A percentile compares a stretch with the other conserved stretches of the same genome.
These are phyloP conservation scores for Oscheius myriophilus DNA, from an alignment of 2,888 invertebrate genomes.

Conservation along the genomic window DNA sequence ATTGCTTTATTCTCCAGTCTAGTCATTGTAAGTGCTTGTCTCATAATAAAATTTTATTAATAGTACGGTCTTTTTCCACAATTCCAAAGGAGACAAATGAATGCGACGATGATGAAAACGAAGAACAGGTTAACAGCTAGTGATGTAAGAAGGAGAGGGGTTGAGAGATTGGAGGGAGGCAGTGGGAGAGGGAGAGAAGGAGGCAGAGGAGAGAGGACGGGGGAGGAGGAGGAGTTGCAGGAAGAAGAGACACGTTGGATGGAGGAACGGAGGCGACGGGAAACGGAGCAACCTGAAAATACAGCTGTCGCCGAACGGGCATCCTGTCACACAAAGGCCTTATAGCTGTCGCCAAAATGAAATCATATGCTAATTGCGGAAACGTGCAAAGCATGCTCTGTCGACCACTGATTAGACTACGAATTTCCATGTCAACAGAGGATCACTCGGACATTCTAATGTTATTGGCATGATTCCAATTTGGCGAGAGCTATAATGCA, in stretches of 20 bases:
- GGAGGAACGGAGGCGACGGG: conserved; percentile 11
- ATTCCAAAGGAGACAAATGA: conserved; percentile 17
- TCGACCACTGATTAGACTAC: no score
- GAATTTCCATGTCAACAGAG: no score
- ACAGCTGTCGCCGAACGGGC: no score
- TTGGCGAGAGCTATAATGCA: no score
- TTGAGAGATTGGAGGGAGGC: neutral
- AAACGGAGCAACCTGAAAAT: conserved; percentile 24
- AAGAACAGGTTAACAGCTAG: conserved; percentile 13
- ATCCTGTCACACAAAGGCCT: no score
- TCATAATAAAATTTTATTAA: neutral
- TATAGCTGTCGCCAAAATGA: no score
- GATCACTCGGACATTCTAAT: no score
- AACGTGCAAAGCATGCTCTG: no score
- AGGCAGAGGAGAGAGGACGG: neutral
- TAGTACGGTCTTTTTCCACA: conserved; percentile 10
- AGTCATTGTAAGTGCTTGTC: no score
- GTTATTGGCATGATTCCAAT: no score
- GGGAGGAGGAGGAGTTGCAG: neutral
- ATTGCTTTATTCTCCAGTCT: neutral
- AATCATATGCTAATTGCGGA: no score
- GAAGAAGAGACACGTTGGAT: neutral
- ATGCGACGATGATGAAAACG: conserved; percentile 5
- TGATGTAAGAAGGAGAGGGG: neutral
- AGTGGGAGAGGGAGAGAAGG: neutral